Base-by-base conservation (phyloP, 2,888 invertebrate genomes). In the Ectropis crepuscularia region DNA sequence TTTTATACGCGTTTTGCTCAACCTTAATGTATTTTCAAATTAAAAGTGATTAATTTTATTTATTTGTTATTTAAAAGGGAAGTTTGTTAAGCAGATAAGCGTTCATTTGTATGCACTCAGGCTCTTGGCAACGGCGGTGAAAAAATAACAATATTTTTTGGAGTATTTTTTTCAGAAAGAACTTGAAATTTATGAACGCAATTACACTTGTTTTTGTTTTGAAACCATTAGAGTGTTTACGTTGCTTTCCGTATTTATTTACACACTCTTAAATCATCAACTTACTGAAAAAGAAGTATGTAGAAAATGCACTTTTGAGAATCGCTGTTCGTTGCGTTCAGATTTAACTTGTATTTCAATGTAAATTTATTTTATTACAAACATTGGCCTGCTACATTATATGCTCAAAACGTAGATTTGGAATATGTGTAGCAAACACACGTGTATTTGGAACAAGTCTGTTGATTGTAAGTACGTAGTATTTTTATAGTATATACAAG, bases 351-450 rank as follows among this genome's bases (percentile, higher is more conserved):
- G 36, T 61, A 50, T 53, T 61, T 58, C 46, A 58, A 45, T 49
- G 47, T 9, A 16, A 54, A 58, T 63, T 60, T 45, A 61, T 63
- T 47, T 48, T 47, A 61, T 46, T 59, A 63, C 38, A 61, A 53
- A 64, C 61, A 61, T 41, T 36, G 49, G 8, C 57, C 50, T 9
- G 10, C 42, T 46, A 16, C 36, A 61, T 55, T 60, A 60, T 46
- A 38, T 63, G 59, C 36, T 67, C 54, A 41, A 6, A 55, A 57
- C 43, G 48, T 51, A 57, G 50, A 63, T 55, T 47, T 54, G 11
- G n/a, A 50, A 57, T 51, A 46, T 54, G 37, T 41, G 46, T 51
- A 55, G 51, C 28, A 57, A 57, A 57, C 39, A 48, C 36, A 54
- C 16, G 36, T 11, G 37, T 28, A 6, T 9, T 51, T 39, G 2